Percentiles rank a stretch among this genome's conserved stretches.
Conservation (phyloP, 2,888 invertebrate genomes). For the Liodrosophila aerea region DNA sequence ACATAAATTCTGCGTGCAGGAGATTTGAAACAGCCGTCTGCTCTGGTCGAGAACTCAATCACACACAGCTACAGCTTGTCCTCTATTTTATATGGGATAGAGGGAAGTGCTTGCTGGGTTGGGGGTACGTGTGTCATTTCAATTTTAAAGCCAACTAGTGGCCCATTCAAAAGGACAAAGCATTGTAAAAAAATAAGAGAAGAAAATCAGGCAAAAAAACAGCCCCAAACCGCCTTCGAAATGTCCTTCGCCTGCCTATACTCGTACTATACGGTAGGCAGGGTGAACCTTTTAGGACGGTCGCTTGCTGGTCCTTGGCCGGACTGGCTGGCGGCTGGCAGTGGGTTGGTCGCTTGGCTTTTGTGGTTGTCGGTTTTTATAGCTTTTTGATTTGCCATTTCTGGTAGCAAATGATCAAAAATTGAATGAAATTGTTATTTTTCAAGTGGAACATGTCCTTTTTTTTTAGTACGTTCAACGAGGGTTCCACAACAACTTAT, state of each 20-base stretch:
- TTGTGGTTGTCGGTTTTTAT: conserved; percentile 73
- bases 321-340: neutral
- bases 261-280: conserved; percentile 24
- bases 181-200: neutral
- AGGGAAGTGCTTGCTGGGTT: neutral
- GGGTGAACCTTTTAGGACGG: conserved; percentile 47
- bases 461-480: conserved; percentile 41
- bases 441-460: conserved; percentile 78
- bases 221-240: conserved; percentile 64
- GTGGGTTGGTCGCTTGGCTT: conserved; percentile 25
- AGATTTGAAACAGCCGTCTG: conserved; percentile 59
- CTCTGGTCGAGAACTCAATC: conserved; percentile 60
- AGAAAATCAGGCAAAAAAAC: conserved; percentile 7
- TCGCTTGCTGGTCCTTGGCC: conserved; percentile 24
- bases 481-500: conserved; percentile 42
- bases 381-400: conserved; percentile 79
- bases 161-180: conserved; percentile 32
- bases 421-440: conserved; percentile 79
- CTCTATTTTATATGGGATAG: neutral
- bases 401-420: conserved; percentile 79
- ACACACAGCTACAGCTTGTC: conserved; percentile 41
- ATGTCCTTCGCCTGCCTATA: conserved; percentile 19
- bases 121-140: conserved; percentile 66
- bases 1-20: conserved; percentile 78
- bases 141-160: conserved; percentile 67